A percentile compares a stretch with the other conserved stretches of the same genome.
phyloP scores from a whole-genome alignment of 2,797 vertebrate species.

The Mormyrus proboscirostris region DNA sequence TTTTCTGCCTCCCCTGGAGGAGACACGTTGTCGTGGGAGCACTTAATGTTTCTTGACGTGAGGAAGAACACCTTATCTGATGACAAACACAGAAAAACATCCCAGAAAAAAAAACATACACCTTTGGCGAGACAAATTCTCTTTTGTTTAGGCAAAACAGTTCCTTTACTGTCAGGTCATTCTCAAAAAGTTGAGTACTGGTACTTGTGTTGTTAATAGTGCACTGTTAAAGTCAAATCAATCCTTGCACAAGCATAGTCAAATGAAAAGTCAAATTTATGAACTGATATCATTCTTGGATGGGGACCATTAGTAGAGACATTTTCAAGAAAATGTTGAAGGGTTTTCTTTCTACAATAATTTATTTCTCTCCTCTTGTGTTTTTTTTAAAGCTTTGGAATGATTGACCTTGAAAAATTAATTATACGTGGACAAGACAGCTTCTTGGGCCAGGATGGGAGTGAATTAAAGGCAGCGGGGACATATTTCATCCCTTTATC shows the following conservation, averaged over 20 bases:
- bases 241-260: background rate
- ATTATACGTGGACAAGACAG: slow-evolving; percentile 21
- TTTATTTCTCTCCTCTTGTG: background rate
- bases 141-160: background rate
- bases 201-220: background rate
- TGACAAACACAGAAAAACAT: background rate
- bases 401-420: slow-evolving; percentile 35
- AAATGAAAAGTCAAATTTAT: background rate
- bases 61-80: background rate
- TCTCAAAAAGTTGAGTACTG: background rate
- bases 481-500: slow-evolving; percentile 23
- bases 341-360: background rate
- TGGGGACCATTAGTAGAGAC: slow-evolving; percentile 1
- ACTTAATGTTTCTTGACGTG: background rate
- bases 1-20: background rate
- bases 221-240: background rate
- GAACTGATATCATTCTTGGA: slow-evolving; percentile 7
- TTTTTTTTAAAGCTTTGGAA: slow-evolving; percentile 22
- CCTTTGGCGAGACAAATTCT: background rate
- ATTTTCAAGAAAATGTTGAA: slow-evolving; percentile 11
- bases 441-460: slow-evolving; percentile 4
- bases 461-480: slow-evolving; percentile 18
- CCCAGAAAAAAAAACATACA: background rate
- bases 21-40: background rate
- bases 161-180: background rate